Conservation (phyloP, 1,140 invertebrate species). For the Drosophila asahinai region DNA sequence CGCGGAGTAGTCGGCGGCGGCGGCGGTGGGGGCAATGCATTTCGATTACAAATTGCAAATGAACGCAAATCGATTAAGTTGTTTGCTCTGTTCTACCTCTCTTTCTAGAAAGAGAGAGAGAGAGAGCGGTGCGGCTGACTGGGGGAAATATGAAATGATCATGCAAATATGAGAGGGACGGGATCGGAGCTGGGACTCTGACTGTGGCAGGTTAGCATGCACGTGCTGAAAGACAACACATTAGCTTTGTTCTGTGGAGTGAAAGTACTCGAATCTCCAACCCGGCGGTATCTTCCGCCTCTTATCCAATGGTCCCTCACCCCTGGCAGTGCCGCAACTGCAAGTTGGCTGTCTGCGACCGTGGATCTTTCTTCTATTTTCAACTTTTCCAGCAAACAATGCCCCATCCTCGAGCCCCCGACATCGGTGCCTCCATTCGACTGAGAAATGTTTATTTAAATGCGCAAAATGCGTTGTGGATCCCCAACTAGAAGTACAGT, state of each 20-base stretch:
- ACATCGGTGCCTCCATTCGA: constrained; percentile 32
- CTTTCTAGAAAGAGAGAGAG: not conserved
- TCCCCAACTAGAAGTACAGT: constrained; percentile 46
- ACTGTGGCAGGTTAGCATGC: constrained; percentile 38
- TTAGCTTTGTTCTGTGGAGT: constrained; percentile 73
- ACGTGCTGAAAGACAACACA: constrained; percentile 71
- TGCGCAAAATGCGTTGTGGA: constrained; percentile 75
- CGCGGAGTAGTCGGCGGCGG: not conserved
- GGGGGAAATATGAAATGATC: constrained; percentile 74
- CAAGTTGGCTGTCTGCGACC: constrained; percentile 38
- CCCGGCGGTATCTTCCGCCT: constrained; percentile 3
- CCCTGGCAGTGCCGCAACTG: not conserved
- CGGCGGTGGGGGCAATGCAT: constrained; percentile 32
- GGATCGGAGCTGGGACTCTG: not conserved
- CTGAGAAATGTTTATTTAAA: constrained; percentile 83
- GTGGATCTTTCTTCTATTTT: constrained; percentile 48
- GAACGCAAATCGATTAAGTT: constrained; percentile 83
- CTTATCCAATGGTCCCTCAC: constrained; percentile 22
- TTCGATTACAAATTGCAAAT: constrained; percentile 82
- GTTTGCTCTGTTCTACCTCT: constrained; percentile 50
- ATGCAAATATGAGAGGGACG: constrained; percentile 68
- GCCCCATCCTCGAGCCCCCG: constrained; percentile 39
- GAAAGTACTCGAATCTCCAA: constrained; percentile 55
- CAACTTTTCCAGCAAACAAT: constrained; percentile 69
- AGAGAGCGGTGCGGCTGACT: not conserved